Base-by-base conservation (phyloP, 2,888 invertebrate genomes). In the Cryptosula pallasiana region DNA sequence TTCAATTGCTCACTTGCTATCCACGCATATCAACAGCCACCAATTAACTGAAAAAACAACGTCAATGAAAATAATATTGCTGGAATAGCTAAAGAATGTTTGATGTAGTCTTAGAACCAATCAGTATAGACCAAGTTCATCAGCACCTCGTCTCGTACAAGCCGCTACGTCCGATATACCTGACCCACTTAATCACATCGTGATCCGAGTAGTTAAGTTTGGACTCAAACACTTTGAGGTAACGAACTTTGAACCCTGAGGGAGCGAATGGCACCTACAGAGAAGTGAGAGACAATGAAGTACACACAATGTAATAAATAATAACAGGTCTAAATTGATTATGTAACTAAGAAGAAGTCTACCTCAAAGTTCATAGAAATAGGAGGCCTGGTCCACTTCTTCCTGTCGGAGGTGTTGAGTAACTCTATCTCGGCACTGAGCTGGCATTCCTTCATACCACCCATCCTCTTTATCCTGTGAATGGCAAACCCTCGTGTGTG, bases 141-240 rank as follows among this genome's bases (percentile, higher is more conserved):
- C 79, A 99, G 88, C 99, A 99, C 87, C 99, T 89, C 55, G 99
- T 99, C 88, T 99, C 99, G 85, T 99, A 99, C 63, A 99, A 90
- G 73, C 99, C 99, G 84, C 97, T 98, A 81, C 97, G 91, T 69
- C 99, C 99, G 82, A 99, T 99, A 87, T 99, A 99, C 35, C 99
- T 90, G 76, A 99, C 99, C 99, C 99, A 99, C 90, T 99, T 99
- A 84, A 99, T 98, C 77, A 99, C 99, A 86, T 99, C 99, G 81
- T 99, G 98, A 87, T 99, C 99, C 0, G 97, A 98, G 87, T 99
- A 99, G 88, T 99, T 99, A 79, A 99, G 89, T 85, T 99, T 99
- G 0, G 98, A 94, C 86, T 99, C 99, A 81, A 99, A 99, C 75
- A 99, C 99, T 86, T 99, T 99, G 81, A 99, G 87, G 86, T 99